Conservation (phyloP, 2,113 vertebrate species). For the Tychaedon coryphoeus region DNA sequence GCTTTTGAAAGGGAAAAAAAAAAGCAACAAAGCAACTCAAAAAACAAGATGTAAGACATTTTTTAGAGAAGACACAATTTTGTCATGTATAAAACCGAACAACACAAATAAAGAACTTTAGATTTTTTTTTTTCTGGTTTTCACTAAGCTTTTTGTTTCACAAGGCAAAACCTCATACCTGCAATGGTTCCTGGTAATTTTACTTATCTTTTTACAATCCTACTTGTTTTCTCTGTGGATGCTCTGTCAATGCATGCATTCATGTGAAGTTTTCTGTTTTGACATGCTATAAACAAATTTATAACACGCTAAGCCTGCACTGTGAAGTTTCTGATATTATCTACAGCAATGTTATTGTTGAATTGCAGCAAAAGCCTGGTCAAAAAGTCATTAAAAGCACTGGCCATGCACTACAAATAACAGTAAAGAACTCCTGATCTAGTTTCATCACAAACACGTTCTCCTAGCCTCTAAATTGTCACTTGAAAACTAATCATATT, state of each 20-base stretch:
- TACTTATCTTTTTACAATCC: not conserved
- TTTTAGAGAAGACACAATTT: not conserved
- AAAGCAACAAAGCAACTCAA: not conserved
- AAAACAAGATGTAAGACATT: not conserved
- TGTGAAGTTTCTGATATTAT: not conserved
- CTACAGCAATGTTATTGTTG: not conserved
- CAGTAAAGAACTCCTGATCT: not conserved
- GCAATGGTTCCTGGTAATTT: not conserved
- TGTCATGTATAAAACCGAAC: not conserved
- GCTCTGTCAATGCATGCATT: not conserved
- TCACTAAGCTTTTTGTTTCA: not conserved
- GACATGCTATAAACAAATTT: not conserved
- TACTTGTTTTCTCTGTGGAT: not conserved
- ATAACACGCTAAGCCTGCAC: not conserved
- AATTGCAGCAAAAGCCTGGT: not conserved
- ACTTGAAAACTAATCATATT: constrained; percentile 52
- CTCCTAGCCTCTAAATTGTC: constrained; percentile 18
- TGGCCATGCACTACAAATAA: not conserved
- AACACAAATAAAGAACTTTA: not conserved
- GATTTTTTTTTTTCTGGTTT: not conserved
- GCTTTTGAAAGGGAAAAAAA: not conserved
- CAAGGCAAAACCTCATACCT: not conserved
- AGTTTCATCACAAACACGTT: constrained; percentile 10
- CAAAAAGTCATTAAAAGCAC: not conserved
- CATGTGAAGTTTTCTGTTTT: not conserved